Evolutionary conservation across 2,113 vertebrate genomes (phyloP).

Genomic region (Hydropotes inermis): DNA sequence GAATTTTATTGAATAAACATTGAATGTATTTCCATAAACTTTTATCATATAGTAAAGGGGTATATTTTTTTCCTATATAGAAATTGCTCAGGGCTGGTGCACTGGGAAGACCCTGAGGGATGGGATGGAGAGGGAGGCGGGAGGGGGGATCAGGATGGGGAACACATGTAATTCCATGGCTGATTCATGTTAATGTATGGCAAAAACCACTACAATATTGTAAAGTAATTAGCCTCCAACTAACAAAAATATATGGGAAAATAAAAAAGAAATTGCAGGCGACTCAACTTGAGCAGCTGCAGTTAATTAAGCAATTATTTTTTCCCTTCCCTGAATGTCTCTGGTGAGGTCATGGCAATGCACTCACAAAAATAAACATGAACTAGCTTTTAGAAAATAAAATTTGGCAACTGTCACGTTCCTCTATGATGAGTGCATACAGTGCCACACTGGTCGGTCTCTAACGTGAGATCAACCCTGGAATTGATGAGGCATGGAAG

Average conservation of each 20-base stretch:
- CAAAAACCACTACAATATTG: too few species aligned
- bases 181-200: too few species aligned
- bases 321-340: not conserved
- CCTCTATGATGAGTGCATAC: not conserved
- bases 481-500: not conserved
- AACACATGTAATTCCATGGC: too few species aligned
- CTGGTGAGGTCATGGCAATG: not conserved
- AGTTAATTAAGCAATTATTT: slow-evolving; percentile 51
- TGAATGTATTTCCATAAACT: not conserved
- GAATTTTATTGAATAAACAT: not conserved
- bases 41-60: not conserved
- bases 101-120: too few species aligned
- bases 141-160: too few species aligned
- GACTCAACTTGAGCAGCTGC: slow-evolving; percentile 43
- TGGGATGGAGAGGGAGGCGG: too few species aligned
- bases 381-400: not conserved
- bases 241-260: too few species aligned
- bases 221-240: too few species aligned
- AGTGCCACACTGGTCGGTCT: not conserved
- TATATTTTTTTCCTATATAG: not conserved
- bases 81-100: not conserved
- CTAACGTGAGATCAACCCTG: not conserved
- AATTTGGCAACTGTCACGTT: not conserved
- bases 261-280: not conserved
- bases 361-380: slow-evolving; percentile 34